A percentile compares a stretch with the other conserved stretches of the same genome.
Conservation (phyloP, 2,797 vertebrate genomes). For the Rhincodon typus region DNA sequence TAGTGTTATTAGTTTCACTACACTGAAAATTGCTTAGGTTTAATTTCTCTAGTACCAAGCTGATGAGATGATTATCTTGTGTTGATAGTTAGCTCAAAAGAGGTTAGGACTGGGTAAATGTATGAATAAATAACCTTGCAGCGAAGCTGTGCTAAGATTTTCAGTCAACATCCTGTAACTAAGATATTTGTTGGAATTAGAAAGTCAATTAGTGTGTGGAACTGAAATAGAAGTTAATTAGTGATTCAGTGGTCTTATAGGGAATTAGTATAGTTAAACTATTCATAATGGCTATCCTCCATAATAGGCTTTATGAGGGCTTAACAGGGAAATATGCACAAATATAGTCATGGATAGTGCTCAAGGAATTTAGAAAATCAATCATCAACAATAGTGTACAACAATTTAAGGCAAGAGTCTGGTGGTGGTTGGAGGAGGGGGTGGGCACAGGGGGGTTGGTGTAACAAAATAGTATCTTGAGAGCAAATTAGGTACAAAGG, state of each 20-base stretch:
- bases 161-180: background rate
- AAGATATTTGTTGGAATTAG: background rate
- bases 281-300: background rate
- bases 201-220: background rate
- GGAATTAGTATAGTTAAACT: background rate
- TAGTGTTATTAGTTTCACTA: background rate
- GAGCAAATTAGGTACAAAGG: too few relatives aligned
- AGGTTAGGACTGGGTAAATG: background rate
- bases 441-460: too few relatives aligned
- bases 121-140: background rate
- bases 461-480: too few relatives aligned
- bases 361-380: too few relatives aligned
- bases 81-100: background rate
- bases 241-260: background rate
- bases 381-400: too few relatives aligned
- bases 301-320: background rate
- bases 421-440: too few relatives aligned
- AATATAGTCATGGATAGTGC: too few relatives aligned
- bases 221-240: background rate
- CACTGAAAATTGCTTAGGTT: background rate
- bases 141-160: background rate
- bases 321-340: background rate
- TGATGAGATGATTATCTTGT: background rate
- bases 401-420: too few relatives aligned
- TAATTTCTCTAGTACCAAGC: background rate